These are phyloP conservation scores for Synanceia verrucosa DNA, from an alignment of 2,797 vertebrate species.

Conservation along the genomic window DNA sequence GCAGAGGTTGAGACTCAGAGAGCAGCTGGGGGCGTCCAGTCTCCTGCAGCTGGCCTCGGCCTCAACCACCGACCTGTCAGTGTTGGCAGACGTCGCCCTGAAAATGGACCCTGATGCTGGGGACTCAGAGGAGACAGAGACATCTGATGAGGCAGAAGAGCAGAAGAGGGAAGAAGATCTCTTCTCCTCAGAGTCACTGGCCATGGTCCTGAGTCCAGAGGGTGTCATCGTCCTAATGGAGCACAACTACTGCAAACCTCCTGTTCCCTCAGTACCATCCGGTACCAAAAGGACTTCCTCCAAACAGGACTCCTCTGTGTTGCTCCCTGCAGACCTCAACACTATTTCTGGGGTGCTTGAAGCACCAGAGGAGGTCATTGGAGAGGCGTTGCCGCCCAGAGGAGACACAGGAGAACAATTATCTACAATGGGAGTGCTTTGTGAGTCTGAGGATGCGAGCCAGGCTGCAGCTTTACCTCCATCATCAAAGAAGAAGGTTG, in stretches of 20 bases:
- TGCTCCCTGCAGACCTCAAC: constrained; percentile 81
- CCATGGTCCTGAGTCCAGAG: constrained; percentile 69
- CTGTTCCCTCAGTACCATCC: constrained; percentile 57
- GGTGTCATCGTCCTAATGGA: constrained; percentile 84
- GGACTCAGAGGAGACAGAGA: constrained; percentile 88
- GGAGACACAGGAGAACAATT: constrained; percentile 67
- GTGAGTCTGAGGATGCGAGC: constrained; percentile 67
- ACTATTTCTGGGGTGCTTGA: constrained; percentile 87
- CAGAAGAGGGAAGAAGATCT: constrained; percentile 79
- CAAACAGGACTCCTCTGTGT: constrained; percentile 71
- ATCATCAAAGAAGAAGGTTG: constrained; percentile 68
- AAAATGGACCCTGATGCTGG: constrained; percentile 81
- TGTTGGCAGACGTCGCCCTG: constrained; percentile 86
- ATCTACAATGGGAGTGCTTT: constrained; percentile 54
- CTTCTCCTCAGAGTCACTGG: constrained; percentile 59
- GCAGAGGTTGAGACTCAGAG: constrained; percentile 78
- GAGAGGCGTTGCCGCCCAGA: constrained; percentile 72
- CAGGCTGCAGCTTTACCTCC: constrained; percentile 43
- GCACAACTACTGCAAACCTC: constrained; percentile 89
- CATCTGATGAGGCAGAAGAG: constrained; percentile 88
- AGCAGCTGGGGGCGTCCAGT: constrained; percentile 83
- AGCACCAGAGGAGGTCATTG: constrained; percentile 92
- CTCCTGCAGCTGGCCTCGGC: constrained; percentile 83
- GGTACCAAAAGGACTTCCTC: constrained; percentile 65
- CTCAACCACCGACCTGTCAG: constrained; percentile 82